Percentiles rank a stretch among this genome's conserved stretches.
These are phyloP conservation scores for Euclidia mi DNA, from an alignment of 2,888 invertebrate species.

Conservation along the genomic window DNA sequence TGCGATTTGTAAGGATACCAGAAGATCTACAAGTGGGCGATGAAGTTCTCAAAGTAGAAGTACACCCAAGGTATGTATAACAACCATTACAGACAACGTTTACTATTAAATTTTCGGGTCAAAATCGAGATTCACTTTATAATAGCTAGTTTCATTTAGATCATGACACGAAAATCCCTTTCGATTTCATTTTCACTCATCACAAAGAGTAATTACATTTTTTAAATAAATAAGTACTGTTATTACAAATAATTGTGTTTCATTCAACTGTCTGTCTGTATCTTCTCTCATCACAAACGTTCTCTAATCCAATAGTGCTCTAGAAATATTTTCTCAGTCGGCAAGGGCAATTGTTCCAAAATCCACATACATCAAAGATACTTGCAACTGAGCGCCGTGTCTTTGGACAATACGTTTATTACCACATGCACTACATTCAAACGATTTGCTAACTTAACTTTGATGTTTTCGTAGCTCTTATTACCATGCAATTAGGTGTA, in stretches of 20 bases:
- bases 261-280: neutral
- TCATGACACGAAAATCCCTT: no score
- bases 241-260: neutral
- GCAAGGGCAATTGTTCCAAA: conserved; percentile 14
- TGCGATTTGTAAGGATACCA: conserved; percentile 95
- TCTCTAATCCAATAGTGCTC: neutral
- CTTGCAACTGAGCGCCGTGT: conserved; percentile 14
- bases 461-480: neutral
- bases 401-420: conserved; percentile 27
- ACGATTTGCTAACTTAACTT: conserved; percentile 12
- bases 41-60: conserved; percentile 94
- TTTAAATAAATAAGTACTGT: no score
- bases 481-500: neutral
- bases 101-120: no score
- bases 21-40: conserved; percentile 94
- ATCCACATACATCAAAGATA: conserved; percentile 11
- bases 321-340: conserved; percentile 7
- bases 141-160: no score
- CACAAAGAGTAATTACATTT: no score
- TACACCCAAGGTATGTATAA: conserved; percentile 93
- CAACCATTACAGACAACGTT: no score
- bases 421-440: conserved; percentile 8
- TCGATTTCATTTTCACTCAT: no score
- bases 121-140: no score
- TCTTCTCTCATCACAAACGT: neutral